Base-by-base conservation (phyloP, 1,140 invertebrate species). In the Pseudachorutes palmiensis region DNA sequence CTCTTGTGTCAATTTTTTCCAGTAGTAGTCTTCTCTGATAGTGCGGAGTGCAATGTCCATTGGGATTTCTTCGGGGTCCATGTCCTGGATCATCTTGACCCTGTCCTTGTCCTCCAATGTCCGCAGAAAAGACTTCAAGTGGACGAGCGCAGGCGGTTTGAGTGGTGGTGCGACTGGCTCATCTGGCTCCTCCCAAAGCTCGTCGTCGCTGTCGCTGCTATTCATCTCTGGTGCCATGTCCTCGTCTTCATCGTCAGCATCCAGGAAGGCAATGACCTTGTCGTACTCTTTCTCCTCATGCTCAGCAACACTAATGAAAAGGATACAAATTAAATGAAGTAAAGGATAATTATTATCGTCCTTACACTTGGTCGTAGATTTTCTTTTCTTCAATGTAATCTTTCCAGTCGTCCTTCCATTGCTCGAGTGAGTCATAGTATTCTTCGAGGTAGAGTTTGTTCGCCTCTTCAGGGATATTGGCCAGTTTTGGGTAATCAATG, bases 1-100 rank as follows among this genome's bases (percentile, higher is more conserved):
- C 0, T 62, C 61, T 0, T 61, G 29, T 16, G 33, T 55, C 1
- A 60, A 45, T 59, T 67, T 28, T 28, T 74, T 62, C 72, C 72
- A 74, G 59, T 70, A 74, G 32, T 68, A 48, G 0, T 69, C 66
- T 57, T 74, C 72, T 0, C 70, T 70, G 26, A 74, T 74, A 2
- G 68, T 71, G 48, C 62, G 36, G 28, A 74, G 36, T 16, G 72
- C 70, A 2, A 71, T 28, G 30, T 36, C 28, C 14, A 71, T 62
- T 24, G 72, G 68, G 49, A 74, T 58, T 19, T 64, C 26, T 36
- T 74, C 68, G 9, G 70, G 22, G 19, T 74, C 72, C 31, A 74
- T 32, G 55, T 68, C 66, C 33, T 74, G 70, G 24, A 74, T 60
- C 16, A 67, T 51, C 36, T 66, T 32, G 12, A 70, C 55, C 33